Evolutionary conservation across 2,888 invertebrate genomes (phyloP), one percentile per base, ranked within the genome.

Genomic region (Bhutanitis thaidina): DNA sequence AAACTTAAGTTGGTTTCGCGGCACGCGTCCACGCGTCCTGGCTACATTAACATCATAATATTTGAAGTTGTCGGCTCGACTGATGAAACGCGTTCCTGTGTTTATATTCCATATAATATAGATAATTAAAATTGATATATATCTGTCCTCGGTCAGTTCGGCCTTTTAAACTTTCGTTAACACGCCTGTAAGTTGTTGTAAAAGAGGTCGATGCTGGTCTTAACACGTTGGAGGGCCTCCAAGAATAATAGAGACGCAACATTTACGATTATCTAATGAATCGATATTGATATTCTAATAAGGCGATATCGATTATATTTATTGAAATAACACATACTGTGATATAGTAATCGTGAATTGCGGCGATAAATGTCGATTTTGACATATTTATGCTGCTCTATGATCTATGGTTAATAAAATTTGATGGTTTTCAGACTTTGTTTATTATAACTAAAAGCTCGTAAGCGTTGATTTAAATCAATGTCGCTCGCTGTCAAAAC

Each of bases 61-160:
- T 77, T 74, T 73, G 72, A 80, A 80, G 77, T 80, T 84, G 83
- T 78, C 84, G 77, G 85, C 82, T 80, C 81, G 77, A 60, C 75
- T 77, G 79, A 72, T 73, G 80, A 80, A 82, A 80, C 75, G 57
- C 60, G 69, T 68, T 69, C 70, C 70, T 60, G 65, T 71, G 62
- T 62, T 64, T 60, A 60, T 58, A 50, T 60, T 59, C 54, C 54
- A 55, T 47, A 59, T 52, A 59, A 62, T 61, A 54, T 58, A 67
- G 61, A 64, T 65, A 63, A 69, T 67, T 69, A 66, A 54, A 61
- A 66, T 65, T 57, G 41, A 53, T 54, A 58, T 65, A 59, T 54
- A 57, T 64, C 65, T 54, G 45, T 63, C 61, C 52, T 51, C 61
- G 56, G 55, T 46, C 55, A 52, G 44, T 43, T 45, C 34, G 51